Evolutionary conservation across 23 tunicate species (phyloP), one percentile per base, ranked within the genome.

Genomic region (Trididemnum clinides): DNA sequence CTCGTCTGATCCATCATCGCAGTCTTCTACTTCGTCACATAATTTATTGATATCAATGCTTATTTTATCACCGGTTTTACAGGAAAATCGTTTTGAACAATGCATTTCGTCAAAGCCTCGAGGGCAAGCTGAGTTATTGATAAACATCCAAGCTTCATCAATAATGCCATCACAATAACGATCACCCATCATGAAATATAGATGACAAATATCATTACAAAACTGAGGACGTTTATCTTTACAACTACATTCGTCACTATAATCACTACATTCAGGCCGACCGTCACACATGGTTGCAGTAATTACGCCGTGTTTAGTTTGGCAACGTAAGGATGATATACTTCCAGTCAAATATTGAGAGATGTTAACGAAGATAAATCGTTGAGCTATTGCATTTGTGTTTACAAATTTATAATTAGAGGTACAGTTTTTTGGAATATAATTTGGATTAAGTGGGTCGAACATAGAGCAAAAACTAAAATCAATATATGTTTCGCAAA

Each of bases 191-290:
- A 6, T 44, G 34, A 49, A 83, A 2, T 49, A 50, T 1, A 50
- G 27, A 19, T 54, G 49, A 28, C 87, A 83, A 4, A 32, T 32
- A 51, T 83, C 87, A 39, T 49, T 30, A 50, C 87, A 83, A 51
- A 83, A 83, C 0, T 20, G 1, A 12, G 87, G 87, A 10, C 23
- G 70, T n/a, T 2, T 28, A 31, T 44, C 50, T 19, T 54, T 33
- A 50, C 87, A 83, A 2, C 33, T 66, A 69, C 87, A 83, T 51
- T 83, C 87, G 87, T 83, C 87, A 4, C 64, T 38, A 37, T 70
- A 44, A 28, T 83, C 87, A 20, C 26, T 70, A 49, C 87, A 83
- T 83, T 83, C 80, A 18, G 87, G 87, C 51, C 87, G 70, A 28
- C 76, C 76, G 28, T 83, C 87, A 31, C 87, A 83, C 4, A 29